phyloP scores from a whole-genome alignment of 1,140 invertebrate genomes.

The Drosophila equinoxialis region DNA sequence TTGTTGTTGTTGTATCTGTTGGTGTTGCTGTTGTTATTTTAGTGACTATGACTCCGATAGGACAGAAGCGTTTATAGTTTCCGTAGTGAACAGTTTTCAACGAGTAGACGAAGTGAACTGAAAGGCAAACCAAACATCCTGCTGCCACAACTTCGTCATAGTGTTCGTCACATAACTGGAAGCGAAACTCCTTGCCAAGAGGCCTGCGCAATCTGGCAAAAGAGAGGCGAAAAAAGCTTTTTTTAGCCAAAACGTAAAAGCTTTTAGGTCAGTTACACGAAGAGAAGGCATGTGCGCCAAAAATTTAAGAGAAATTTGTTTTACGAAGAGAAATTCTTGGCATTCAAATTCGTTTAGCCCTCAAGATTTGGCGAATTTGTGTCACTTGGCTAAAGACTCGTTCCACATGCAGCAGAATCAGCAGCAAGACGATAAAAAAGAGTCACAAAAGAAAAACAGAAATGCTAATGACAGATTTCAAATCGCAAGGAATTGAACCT shows the following conservation, averaged over 20 bases:
- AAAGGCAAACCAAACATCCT: conserved; percentile 36
- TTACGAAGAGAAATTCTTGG: background rate
- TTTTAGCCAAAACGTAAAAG: conserved; percentile 24
- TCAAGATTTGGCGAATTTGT: conserved; percentile 48
- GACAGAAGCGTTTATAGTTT: conserved; percentile 39
- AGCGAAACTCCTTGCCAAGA: conserved; percentile 27
- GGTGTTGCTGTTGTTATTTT: conserved; percentile 24
- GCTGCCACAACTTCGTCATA: conserved; percentile 36
- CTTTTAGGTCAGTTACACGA: conserved; percentile 54
- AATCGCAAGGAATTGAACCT: conserved; percentile 7
- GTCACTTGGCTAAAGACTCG: conserved; percentile 61
- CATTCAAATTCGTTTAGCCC: conserved; percentile 19
- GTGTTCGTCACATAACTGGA: conserved; percentile 49
- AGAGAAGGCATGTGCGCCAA: conserved; percentile 42
- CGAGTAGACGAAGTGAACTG: conserved; percentile 79
- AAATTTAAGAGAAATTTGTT: conserved; percentile 39
- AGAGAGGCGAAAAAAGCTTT: conserved; percentile 37
- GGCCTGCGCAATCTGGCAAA: conserved; percentile 32
- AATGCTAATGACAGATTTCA: conserved; percentile 23
- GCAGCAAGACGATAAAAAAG: background rate
- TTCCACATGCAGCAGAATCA: background rate
- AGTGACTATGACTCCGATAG: background rate
- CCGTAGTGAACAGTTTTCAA: conserved; percentile 76
- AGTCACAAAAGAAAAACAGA: conserved; percentile 11
- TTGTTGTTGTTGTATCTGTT: conserved; percentile 26